phyloP scores from a whole-genome alignment of 1,140 invertebrate species.

The Aleiodes sp. region DNA sequence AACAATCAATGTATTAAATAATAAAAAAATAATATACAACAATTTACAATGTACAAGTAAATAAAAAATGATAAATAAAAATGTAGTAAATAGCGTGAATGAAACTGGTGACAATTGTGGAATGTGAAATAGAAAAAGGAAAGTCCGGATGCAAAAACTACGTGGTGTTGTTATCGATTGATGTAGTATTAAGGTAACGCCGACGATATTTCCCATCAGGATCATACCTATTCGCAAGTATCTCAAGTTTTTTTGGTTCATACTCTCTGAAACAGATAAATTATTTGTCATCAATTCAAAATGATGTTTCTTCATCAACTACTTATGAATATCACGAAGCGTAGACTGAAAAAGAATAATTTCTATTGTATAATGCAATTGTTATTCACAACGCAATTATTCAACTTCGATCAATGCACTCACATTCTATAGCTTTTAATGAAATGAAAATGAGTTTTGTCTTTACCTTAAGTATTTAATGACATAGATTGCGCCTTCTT shows the following conservation, averaged over 20 bases:
- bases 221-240: conserved; percentile 44
- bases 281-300: no score
- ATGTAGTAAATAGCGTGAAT: background rate
- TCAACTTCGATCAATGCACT: background rate
- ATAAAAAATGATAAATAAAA: background rate
- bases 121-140: background rate
- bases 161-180: conserved; percentile 35
- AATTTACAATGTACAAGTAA: background rate
- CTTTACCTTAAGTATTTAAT: conserved; percentile 45
- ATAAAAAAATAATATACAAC: background rate
- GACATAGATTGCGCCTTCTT: conserved; percentile 44
- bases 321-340: background rate
- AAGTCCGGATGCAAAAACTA: conserved; percentile 24
- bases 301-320: background rate
- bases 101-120: background rate
- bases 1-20: background rate
- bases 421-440: background rate
- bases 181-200: conserved; percentile 39
- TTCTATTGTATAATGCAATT: background rate
- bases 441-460: background rate
- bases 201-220: conserved; percentile 42
- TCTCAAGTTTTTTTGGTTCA: conserved; percentile 41
- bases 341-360: background rate
- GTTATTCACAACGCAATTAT: background rate
- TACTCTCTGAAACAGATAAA: conserved; percentile 43